These are phyloP conservation scores for Menura novaehollandiae DNA, from an alignment of 2,113 vertebrate species.

Conservation along the genomic window DNA sequence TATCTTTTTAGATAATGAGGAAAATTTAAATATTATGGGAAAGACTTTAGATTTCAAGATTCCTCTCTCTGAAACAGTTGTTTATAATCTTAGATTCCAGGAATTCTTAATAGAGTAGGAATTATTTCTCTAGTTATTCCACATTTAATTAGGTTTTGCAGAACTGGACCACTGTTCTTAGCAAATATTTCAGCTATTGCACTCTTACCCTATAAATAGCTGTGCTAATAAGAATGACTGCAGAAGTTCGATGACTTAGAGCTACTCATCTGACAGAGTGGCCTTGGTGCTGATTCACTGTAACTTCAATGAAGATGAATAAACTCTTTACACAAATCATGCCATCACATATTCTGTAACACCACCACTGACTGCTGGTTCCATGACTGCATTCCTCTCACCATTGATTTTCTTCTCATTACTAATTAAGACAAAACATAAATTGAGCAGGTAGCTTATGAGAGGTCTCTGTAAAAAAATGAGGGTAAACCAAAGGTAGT, in stretches of 20 bases:
- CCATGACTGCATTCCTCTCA: neutral
- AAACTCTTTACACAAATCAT: neutral
- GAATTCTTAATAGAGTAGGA: neutral
- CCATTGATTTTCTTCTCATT: neutral
- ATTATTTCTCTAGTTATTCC: neutral
- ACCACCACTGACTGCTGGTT: neutral
- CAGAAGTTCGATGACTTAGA: neutral
- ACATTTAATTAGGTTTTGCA: neutral
- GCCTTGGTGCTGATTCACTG: neutral
- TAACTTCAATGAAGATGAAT: neutral
- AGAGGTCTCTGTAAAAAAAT: neutral
- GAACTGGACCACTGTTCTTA: neutral
- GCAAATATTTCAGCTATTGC: neutral
- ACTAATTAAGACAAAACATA: neutral
- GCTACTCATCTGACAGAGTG: neutral
- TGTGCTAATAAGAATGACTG: neutral
- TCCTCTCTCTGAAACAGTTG: neutral
- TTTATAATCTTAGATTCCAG: neutral
- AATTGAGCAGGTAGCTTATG: neutral
- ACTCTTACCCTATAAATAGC: neutral
- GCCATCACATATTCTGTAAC: neutral
- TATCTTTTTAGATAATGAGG: neutral
- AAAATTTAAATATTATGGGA: neutral
- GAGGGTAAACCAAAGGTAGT: neutral
- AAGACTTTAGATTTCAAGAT: neutral